Percentiles rank a stretch among this genome's conserved stretches.
phyloP scores from a whole-genome alignment of 2,113 vertebrate genomes.

The Alligator sinensis region DNA sequence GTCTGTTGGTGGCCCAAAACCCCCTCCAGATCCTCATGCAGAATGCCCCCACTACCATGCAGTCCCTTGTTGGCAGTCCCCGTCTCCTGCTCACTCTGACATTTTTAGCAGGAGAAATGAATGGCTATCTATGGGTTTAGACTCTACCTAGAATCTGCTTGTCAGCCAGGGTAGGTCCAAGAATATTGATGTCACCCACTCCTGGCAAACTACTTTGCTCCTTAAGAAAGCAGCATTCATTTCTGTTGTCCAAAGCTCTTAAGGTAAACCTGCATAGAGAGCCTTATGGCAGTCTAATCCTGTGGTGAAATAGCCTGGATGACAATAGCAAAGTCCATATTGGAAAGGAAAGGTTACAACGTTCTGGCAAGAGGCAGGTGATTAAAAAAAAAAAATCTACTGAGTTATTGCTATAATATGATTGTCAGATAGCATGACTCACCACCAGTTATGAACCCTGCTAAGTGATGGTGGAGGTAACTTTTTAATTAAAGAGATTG shows the following conservation, averaged over 20 bases:
- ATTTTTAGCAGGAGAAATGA: too few relatives aligned
- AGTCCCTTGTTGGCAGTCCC: too few relatives aligned
- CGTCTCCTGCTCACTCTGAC: too few relatives aligned
- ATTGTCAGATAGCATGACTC: not conserved
- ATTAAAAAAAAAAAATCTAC: not conserved
- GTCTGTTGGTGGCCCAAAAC: too few relatives aligned
- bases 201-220: not conserved
- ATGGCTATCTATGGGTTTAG: too few relatives aligned
- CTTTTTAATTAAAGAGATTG: not conserved
- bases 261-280: not conserved
- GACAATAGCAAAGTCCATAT: not conserved
- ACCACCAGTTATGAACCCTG: not conserved
- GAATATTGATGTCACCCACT: not conserved
- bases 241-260: not conserved
- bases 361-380: not conserved
- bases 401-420: not conserved
- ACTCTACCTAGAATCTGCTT: not conserved
- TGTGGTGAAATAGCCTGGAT: not conserved
- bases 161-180: not conserved
- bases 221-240: not conserved
- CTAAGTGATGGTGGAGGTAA: not conserved
- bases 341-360: not conserved
- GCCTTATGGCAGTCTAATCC: not conserved
- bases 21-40: too few relatives aligned
- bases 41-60: too few relatives aligned